Base-by-base conservation (phyloP, 2,888 invertebrate genomes). In the Melanotus villosus region DNA sequence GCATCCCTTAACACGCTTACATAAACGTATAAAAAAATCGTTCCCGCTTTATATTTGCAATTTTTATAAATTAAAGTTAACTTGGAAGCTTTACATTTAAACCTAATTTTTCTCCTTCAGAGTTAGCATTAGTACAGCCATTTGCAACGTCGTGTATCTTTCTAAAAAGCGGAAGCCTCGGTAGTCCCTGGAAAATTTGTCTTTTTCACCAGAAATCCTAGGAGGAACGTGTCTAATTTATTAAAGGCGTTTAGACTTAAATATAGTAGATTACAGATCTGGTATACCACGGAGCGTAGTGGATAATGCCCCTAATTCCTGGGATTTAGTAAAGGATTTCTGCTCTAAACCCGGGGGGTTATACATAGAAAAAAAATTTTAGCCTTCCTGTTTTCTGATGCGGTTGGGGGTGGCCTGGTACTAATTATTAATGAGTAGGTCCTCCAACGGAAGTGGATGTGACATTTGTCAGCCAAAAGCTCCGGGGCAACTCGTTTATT, bases 221-320 rank as follows among this genome's bases (percentile, higher is more conserved):
- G 19, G n/a, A 47, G 47, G 9, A 47, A 47, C 47, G 19, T 26
- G 26, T 47, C 47, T 47, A 21, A 47, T 47, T 47, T 47, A 47
- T 47, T 47, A 47, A 14, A 26, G 47, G 47, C 47, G 23, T 47
- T 47, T 19, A 47, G n/a, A 47, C 47, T 26, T 47, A 47, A 47
- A 47, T 23, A 47, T 12, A 47, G 23, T 47, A 47, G 47, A 47
- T 47, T 47, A 47, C 26, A 47, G 47, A 47, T 47, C 26, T 47
- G 47, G 47, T 47, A 47, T 23, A 47, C 47, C 47, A 26, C 10
- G 47, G 47, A 23, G 47, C 19, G 47, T 12, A 47, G 6, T 23
- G 12, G 23, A 47, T 47, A 47, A 47, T 47, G 19, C 47, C 12
- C 12, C 23, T 47, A 47, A 47, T 47, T 47, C 47, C 47, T 1